A percentile compares a stretch with the other conserved stretches of the same genome.
Evolutionary conservation across 2,113 vertebrate species (phyloP).

Genomic region (Oreochromis niloticus): DNA sequence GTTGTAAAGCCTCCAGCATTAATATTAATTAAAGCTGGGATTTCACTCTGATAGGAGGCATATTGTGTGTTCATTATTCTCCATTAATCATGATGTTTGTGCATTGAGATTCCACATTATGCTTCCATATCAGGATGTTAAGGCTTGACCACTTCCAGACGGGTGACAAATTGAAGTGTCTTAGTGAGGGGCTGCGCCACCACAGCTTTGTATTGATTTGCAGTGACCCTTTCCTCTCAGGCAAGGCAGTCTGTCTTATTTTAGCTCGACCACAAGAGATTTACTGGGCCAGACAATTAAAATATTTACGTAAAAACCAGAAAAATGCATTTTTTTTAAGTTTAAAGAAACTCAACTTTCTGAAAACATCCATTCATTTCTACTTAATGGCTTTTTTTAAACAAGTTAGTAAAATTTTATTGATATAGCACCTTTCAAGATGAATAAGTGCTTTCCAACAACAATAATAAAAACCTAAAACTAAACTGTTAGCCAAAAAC

Average conservation of each 20-base stretch:
- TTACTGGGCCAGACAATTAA: neutral
- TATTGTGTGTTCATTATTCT: neutral
- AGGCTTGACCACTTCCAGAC: neutral
- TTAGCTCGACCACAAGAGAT: neutral
- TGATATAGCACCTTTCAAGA: neutral
- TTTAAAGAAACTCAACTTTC: neutral
- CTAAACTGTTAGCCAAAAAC: neutral
- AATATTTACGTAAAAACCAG: neutral
- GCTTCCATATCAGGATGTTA: neutral
- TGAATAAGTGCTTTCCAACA: neutral
- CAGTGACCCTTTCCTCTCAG: neutral
- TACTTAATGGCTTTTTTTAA: neutral
- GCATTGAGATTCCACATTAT: neutral
- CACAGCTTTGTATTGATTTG: neutral
- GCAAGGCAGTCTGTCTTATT: neutral
- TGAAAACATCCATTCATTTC: neutral
- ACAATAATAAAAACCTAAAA: neutral
- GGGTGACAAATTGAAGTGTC: neutral
- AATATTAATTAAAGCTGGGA: neutral
- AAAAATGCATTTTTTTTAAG: fast-evolving
- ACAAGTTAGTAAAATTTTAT: neutral
- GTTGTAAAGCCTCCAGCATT: neutral
- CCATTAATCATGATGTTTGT: neutral
- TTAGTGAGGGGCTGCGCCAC: neutral
- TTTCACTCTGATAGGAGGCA: neutral